phyloP scores from a whole-genome alignment of 2,888 invertebrate species.

The Amiota mariae region DNA sequence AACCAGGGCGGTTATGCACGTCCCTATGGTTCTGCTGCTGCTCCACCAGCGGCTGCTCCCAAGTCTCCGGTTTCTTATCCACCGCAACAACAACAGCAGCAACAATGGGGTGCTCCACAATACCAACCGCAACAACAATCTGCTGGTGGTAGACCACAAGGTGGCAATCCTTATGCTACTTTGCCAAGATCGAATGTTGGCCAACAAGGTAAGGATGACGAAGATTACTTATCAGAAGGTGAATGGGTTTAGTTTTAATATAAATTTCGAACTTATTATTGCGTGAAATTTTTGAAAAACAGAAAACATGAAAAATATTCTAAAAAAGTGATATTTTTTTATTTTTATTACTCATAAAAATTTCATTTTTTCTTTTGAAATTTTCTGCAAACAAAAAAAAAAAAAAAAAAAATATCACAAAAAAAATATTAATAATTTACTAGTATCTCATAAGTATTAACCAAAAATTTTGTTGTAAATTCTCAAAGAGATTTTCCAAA shows the following conservation, averaged over 20 bases:
- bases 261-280: conserved; percentile 26
- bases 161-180: conserved; percentile 71
- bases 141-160: conserved; percentile 55
- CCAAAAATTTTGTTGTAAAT: conserved; percentile 22
- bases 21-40: conserved; percentile 68
- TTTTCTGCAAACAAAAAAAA: not conserved
- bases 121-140: conserved; percentile 55
- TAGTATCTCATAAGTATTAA: conserved; percentile 33
- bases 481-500: conserved; percentile 22
- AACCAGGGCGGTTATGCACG: conserved; percentile 70
- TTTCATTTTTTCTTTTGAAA: conserved; percentile 11
- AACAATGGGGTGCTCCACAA: conserved; percentile 54
- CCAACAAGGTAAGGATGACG: conserved; percentile 72
- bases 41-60: conserved; percentile 63
- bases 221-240: conserved; percentile 63
- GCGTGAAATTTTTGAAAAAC: conserved; percentile 27
- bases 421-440: conserved; percentile 34
- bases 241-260: conserved; percentile 63
- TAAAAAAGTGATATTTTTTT: conserved; percentile 34
- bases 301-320: conserved; percentile 29
- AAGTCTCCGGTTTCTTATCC: conserved; percentile 72
- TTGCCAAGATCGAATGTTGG: conserved; percentile 70
- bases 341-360: conserved; percentile 15
- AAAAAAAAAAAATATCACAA: conserved; percentile 22
- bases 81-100: conserved; percentile 58